Base-by-base conservation (phyloP, 2,888 invertebrate species). In the Amorpha juglandis region DNA sequence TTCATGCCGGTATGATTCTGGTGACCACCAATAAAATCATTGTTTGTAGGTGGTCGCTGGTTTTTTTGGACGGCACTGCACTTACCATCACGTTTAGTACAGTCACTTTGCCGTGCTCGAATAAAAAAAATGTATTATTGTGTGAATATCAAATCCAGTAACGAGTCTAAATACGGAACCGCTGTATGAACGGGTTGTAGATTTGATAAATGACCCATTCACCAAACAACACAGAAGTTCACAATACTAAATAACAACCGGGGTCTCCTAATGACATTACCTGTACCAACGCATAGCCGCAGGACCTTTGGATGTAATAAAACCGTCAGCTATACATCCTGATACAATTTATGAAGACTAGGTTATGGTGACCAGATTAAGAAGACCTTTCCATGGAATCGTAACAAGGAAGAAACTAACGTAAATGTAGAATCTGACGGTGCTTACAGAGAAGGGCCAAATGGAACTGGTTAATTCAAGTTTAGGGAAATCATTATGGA, bases 241-340 rank as follows among this genome's bases (percentile, higher is more conserved):
- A 38, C 38, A 9, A 8, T 51, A 16, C 16, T 38, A 63, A 63
- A 63, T 63, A 51, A 63, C 51, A 9, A 16, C 48, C 33, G 50
- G 16, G 63, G 45, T 33, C 27, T 21, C 62, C 27, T 63, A 63
- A 63, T 63, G 50, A 63, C 19, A 19, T 38, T 63, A 63, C 63
- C 48, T 58, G 63, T 48, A 19, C 19, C 6, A n/a, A 1, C 51
- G 16, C 21, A 51, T 51, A 33, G 19, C 51, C 21, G 7, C 6
- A 6, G 11, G 35, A 48, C 51, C 51, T 35, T 2, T 16, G 14
- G 16, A 50, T 45, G 62, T 67, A 66, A 71, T 74, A 72, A 74
- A 73, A 70, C 69, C 70, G 74, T 72, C 74, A 67, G 68, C 67
- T 70, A 71, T 73, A 71, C 69, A 73, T 71, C 67, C 68, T 48